These are phyloP conservation scores for Neodiprion virginianus DNA, from an alignment of 1,140 invertebrate species.

Conservation along the genomic window DNA sequence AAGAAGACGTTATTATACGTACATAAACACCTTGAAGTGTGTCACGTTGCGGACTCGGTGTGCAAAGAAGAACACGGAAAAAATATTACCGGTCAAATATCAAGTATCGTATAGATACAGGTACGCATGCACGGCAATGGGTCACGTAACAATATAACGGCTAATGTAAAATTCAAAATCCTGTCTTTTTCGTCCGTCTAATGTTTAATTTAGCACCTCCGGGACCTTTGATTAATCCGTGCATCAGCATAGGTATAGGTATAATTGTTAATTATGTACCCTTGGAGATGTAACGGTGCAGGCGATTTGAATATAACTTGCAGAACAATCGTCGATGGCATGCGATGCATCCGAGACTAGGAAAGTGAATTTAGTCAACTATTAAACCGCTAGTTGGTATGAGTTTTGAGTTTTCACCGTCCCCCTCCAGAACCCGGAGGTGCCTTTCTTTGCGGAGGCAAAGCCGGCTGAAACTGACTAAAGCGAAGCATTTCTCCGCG, in stretches of 20 bases:
- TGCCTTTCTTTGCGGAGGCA: slow-evolving; percentile 3
- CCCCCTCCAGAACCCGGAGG: slow-evolving; percentile 25
- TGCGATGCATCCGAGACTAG: neutral
- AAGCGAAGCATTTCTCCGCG: slow-evolving; percentile 47
- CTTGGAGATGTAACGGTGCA: too few relatives aligned
- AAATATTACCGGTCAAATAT: neutral
- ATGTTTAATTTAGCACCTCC: too few relatives aligned
- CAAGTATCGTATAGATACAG: too few relatives aligned
- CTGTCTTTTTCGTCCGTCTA: too few relatives aligned
- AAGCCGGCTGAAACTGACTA: slow-evolving; percentile 5
- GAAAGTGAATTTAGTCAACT: neutral
- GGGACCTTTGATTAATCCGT: too few relatives aligned
- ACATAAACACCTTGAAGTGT: neutral
- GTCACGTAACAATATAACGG: too few relatives aligned
- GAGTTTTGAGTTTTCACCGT: slow-evolving; percentile 25
- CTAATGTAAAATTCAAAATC: too few relatives aligned
- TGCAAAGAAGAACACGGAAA: neutral
- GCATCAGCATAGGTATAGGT: too few relatives aligned
- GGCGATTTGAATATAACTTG: too few relatives aligned
- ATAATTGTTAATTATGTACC: too few relatives aligned
- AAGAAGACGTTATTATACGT: neutral
- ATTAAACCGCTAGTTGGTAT: neutral
- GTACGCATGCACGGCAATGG: too few relatives aligned
- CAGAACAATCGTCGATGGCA: too few relatives aligned
- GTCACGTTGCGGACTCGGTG: neutral